phyloP scores from a whole-genome alignment of 2,888 invertebrate genomes.

The Onchidella celtica region DNA sequence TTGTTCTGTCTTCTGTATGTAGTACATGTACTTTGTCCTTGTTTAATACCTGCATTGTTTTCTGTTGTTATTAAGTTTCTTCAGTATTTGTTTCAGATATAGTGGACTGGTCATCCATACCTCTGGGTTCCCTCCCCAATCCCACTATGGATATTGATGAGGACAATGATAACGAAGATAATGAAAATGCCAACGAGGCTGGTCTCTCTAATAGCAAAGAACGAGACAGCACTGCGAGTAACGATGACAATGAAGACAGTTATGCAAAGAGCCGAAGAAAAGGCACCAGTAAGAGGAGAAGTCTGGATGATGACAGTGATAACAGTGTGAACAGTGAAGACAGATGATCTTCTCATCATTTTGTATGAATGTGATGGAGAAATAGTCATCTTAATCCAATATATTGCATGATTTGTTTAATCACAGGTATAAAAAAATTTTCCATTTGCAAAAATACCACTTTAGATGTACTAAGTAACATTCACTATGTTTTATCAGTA shows the following conservation, averaged over 20 bases:
- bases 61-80: no score
- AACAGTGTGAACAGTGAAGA: not conserved
- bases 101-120: constrained; percentile 31
- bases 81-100: constrained; percentile 20
- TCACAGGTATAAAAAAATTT: no score
- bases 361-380: no score
- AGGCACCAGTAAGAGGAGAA: constrained; percentile 7
- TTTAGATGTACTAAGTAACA: no score
- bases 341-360: no score
- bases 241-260: constrained; percentile 11
- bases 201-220: not conserved
- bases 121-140: constrained; percentile 19
- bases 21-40: no score
- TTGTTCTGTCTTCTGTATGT: no score
- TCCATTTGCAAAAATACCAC: no score
- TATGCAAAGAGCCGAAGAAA: constrained; percentile 3
- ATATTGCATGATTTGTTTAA: no score
- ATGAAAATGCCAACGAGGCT: not conserved
- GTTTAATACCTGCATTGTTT: no score
- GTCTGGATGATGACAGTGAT: not conserved
- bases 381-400: no score
- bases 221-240: not conserved
- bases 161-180: not conserved
- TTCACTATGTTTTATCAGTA: no score
- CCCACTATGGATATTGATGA: not conserved